Evolutionary conservation across 2,113 vertebrate species (phyloP).

Genomic region (Anhinga rufa): DNA sequence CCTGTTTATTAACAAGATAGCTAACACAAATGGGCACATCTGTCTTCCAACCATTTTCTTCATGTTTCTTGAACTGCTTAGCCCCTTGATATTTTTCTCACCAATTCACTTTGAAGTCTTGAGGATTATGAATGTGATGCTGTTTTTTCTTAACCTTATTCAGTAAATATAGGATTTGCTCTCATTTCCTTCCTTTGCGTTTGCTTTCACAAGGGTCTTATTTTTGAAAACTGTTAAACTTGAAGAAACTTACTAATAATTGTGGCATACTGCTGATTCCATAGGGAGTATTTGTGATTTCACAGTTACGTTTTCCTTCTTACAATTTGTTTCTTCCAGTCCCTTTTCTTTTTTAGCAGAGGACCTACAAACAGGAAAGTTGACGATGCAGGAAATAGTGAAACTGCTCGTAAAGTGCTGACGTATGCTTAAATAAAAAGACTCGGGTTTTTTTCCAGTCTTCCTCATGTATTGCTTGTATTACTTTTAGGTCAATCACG

Average conservation of each 20-base stretch:
- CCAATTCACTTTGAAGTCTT: background rate
- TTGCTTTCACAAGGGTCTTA: background rate
- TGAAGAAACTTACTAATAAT: background rate
- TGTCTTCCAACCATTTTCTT: background rate
- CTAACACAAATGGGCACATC: too few species aligned
- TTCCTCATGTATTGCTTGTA: background rate
- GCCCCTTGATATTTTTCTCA: background rate
- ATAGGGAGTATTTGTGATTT: background rate
- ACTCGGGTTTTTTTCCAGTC: background rate
- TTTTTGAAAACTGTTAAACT: background rate
- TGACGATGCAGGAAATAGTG: background rate
- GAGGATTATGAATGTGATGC: background rate
- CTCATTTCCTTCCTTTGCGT: background rate
- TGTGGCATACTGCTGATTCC: background rate
- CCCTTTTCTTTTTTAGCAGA: background rate
- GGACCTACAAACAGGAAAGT: background rate
- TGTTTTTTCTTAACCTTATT: background rate
- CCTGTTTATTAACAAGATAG: background rate
- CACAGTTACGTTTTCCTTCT: background rate
- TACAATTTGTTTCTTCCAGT: background rate
- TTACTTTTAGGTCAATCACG: background rate
- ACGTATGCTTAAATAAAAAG: background rate
- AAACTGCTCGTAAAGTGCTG: constrained; percentile 10
- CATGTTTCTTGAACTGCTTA: background rate
- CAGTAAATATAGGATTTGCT: background rate